Evolutionary conservation across 2,797 vertebrate species (phyloP).

Genomic region (Buceros bicornis): DNA sequence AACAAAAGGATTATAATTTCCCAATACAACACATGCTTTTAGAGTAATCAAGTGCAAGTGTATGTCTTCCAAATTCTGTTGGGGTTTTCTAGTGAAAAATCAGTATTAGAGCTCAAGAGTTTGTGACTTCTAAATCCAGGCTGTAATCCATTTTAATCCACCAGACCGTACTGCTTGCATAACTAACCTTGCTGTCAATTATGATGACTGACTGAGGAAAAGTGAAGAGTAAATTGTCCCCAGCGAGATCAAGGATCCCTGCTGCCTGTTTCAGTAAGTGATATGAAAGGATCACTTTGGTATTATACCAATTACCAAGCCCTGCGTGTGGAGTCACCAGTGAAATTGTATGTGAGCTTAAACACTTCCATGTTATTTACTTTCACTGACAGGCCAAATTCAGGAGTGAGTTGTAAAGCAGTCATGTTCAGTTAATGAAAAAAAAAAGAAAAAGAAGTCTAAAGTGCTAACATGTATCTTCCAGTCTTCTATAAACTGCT

Average conservation of each 20-base stretch:
- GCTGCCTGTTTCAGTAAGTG: not conserved
- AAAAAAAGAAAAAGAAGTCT: not conserved
- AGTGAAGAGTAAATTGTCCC: not conserved
- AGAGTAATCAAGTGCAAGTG: not conserved
- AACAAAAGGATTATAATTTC: not conserved
- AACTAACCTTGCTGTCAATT: not conserved
- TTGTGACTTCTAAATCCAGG: not conserved
- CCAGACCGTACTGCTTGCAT: not conserved
- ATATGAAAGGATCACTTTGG: not conserved
- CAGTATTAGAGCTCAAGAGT: not conserved
- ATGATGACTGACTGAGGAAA: not conserved
- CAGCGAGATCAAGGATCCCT: not conserved
- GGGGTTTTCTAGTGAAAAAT: not conserved
- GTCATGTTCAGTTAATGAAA: not conserved
- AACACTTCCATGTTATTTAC: not conserved
- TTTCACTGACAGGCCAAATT: not conserved
- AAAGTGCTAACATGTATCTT: not conserved
- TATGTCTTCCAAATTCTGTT: not conserved
- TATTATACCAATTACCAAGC: not conserved
- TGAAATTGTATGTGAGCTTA: not conserved
- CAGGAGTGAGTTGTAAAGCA: not conserved
- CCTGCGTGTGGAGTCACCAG: not conserved
- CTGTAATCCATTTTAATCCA: constrained; percentile 21
- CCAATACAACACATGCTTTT: not conserved
- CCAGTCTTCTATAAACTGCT: not conserved